Conservation (phyloP, 2,113 vertebrate genomes). For the Tragelaphus imberbis region DNA sequence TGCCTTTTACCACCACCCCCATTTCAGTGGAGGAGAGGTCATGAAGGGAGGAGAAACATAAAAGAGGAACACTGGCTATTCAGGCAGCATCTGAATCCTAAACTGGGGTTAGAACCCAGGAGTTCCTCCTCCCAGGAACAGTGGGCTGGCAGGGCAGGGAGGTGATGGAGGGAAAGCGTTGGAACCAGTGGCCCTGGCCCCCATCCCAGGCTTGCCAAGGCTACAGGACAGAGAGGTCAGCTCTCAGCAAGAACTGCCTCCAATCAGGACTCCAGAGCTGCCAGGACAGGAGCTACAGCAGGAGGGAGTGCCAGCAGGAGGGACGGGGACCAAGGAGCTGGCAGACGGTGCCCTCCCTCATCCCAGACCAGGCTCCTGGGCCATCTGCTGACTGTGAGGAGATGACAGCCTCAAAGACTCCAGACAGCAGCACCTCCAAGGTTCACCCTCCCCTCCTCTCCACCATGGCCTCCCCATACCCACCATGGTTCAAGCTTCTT, state of each 20-base stretch:
- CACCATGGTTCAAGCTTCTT: not conserved
- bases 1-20: not conserved
- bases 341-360: slow-evolving; percentile 66
- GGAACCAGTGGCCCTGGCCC: slow-evolving; percentile 15
- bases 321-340: slow-evolving; percentile 59
- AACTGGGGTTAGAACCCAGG: not conserved
- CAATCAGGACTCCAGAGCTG: slow-evolving; percentile 64
- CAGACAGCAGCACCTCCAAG: slow-evolving; percentile 48
- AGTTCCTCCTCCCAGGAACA: slow-evolving; percentile 44
- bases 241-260: slow-evolving; percentile 66
- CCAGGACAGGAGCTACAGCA: slow-evolving; percentile 71
- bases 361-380: slow-evolving; percentile 62
- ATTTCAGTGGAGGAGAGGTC: not conserved
- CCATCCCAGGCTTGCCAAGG: slow-evolving; percentile 27
- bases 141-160: not conserved
- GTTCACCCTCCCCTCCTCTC: not conserved
- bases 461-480: not conserved
- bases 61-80: not conserved
- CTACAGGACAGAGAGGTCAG: slow-evolving; percentile 70
- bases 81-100: not conserved
- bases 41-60: not conserved
- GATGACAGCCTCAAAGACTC: slow-evolving; percentile 40
- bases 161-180: not conserved
- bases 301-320: slow-evolving; percentile 69
- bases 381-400: slow-evolving; percentile 70